Evolutionary conservation across 2,888 invertebrate species (phyloP).

Genomic region (Meganola albula): DNA sequence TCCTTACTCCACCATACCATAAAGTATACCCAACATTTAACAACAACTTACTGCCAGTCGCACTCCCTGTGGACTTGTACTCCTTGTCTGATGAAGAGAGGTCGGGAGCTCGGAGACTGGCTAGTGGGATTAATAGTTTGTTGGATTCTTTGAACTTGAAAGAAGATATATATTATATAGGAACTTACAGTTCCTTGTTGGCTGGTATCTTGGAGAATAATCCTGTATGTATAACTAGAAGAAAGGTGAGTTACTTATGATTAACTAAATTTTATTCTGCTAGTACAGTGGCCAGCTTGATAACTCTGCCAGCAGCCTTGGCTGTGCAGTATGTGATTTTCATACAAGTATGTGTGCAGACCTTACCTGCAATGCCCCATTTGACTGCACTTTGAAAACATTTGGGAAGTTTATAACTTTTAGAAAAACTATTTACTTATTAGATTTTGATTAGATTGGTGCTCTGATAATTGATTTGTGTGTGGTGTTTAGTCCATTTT

Average conservation of each 20-base stretch:
- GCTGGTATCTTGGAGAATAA: slow-evolving; percentile 79
- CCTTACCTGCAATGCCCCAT: too few relatives aligned
- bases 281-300: too few relatives aligned
- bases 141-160: slow-evolving; percentile 78
- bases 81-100: slow-evolving; percentile 55
- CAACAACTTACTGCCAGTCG: slow-evolving; percentile 45
- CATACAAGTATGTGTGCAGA: too few relatives aligned
- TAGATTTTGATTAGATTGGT: too few relatives aligned
- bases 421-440: too few relatives aligned
- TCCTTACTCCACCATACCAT: slow-evolving; percentile 80
- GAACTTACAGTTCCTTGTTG: slow-evolving; percentile 79
- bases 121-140: slow-evolving; percentile 71
- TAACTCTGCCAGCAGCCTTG: too few relatives aligned
- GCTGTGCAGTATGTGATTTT: too few relatives aligned
- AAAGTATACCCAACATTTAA: slow-evolving; percentile 75
- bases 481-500: too few relatives aligned
- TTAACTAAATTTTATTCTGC: neutral
- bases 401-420: too few relatives aligned
- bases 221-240: slow-evolving; percentile 68
- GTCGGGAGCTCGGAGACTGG: slow-evolving; percentile 60
- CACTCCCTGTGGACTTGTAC: slow-evolving; percentile 52
- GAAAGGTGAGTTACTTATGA: slow-evolving; percentile 61
- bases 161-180: slow-evolving; percentile 82
- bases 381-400: too few relatives aligned
- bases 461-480: too few relatives aligned